Conservation (phyloP, 2,797 vertebrate species). For the Steatocranus sp. region DNA sequence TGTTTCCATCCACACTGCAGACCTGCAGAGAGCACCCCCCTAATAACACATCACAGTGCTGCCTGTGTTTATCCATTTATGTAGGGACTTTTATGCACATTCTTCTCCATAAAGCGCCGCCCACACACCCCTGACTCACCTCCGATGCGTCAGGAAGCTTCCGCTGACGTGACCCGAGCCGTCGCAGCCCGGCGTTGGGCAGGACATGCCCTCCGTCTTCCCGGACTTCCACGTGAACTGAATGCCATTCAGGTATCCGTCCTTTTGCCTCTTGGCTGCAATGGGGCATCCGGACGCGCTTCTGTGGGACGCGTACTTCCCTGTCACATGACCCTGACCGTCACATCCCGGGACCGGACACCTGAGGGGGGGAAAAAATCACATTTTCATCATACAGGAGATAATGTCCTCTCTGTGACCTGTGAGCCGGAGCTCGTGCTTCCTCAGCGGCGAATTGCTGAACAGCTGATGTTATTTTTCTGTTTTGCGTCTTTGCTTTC, state of each 20-base stretch:
- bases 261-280: constrained; percentile 96
- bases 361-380: constrained; percentile 57
- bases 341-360: constrained; percentile 98
- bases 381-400: neutral
- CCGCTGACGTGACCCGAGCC: constrained; percentile 97
- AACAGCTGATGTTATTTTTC: neutral
- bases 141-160: constrained; percentile 98
- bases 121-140: constrained; percentile 70
- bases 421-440: neutral
- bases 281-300: constrained; percentile 96
- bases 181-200: constrained; percentile 95
- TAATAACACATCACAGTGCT: neutral
- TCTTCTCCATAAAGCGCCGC: neutral
- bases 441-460: neutral
- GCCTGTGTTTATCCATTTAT: neutral
- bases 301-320: constrained; percentile 96
- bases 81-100: accelerated
- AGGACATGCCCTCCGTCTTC: constrained; percentile 98
- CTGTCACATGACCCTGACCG: constrained; percentile 96
- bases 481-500: neutral
- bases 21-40: accelerated
- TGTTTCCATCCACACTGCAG: neutral
- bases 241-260: constrained; percentile 93
- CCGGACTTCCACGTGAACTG: constrained; percentile 99
- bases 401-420: neutral